A percentile compares a stretch with the other conserved stretches of the same genome.
Conservation (phyloP, 2,888 invertebrate genomes). For the Alentia gelatinosa region DNA sequence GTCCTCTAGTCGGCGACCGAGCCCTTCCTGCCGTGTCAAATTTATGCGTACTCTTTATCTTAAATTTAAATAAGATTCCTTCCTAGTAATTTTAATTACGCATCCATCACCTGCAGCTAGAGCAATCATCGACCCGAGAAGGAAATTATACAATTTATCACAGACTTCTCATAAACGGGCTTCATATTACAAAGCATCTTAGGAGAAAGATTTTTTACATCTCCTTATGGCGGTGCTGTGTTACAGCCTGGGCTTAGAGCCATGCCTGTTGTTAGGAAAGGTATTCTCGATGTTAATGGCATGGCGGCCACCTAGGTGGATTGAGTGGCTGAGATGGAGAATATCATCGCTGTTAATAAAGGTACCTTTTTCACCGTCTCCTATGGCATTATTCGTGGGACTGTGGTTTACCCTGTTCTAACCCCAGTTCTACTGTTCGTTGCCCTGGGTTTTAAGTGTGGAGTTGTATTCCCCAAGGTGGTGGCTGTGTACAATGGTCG, state of each 20-base stretch:
- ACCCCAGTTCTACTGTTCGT: not conserved
- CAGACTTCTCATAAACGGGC: not conserved
- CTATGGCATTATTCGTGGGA: not conserved
- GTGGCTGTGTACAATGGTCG: not conserved
- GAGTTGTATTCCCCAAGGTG: not conserved
- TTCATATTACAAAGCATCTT: not conserved
- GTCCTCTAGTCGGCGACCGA: not conserved
- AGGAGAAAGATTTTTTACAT: not conserved
- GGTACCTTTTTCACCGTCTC: not conserved
- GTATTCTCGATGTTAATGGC: not conserved
- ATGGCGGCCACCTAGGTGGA: not conserved
- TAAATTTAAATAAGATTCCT: conserved; percentile 10
- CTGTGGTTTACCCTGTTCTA: not conserved
- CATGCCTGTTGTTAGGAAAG: not conserved
- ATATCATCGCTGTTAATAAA: not conserved
- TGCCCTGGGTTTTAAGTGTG: not conserved
- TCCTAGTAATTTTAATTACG: not conserved
- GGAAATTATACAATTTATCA: conserved; percentile 47
- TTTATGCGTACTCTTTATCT: not conserved
- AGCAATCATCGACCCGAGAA: not conserved
- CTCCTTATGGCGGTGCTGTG: not conserved
- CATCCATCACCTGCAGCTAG: not conserved
- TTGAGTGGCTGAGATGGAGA: not conserved
- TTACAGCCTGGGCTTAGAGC: not conserved
- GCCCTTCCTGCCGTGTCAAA: not conserved